Base-by-base conservation (phyloP, 2,113 vertebrate genomes). In the Onychostoma macrolepis region DNA sequence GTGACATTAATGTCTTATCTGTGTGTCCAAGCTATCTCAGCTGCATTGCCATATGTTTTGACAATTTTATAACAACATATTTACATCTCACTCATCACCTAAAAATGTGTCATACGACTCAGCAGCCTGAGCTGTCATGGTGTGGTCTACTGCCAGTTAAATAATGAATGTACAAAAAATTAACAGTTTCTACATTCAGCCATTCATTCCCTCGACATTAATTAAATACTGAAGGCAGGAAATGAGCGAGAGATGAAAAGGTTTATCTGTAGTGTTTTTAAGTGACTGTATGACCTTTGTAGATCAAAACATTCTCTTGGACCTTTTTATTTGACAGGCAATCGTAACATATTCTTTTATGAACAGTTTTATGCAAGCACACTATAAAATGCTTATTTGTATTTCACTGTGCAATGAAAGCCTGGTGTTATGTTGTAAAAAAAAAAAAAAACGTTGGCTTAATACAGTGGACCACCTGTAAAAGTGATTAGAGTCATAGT, bases 121-220 rank as follows among this genome's bases (percentile, higher is more conserved):
- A 48, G 87, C 90, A 92, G 88, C 90, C 90, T 92, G 91, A 92
- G 90, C 92, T 94, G 92, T 94, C 92, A 93, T 87, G 81, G 89
- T 86, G 84, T 78, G 85, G 90, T 90, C 94, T 90, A 83, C 86
- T 80, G 93, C 89, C 92, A 91, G 92, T 93, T 91, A 94, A 95
- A 95, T 94, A 94, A 95, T 93, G 93, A 95, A 94, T 92, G 84
- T 92, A 94, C 92, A 85, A 89, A 89, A 92, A 94, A 94, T 93
- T 93, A 93, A 94, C 93, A 93, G 92, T 93, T 93, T 93, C 92
- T 92, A 95, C 94, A 93, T 93, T 93, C 93, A 91, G 91, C 92
- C 74, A 83, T 89, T 92, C 91, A 86, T 92, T 95, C 94, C 93
- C 94, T 91, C 91, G 94, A 94, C 92, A 91, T 94, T 94, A 95